Percentiles rank a stretch among this genome's conserved stretches.
Conservation (phyloP, 2,113 vertebrate genomes). For the Lophura nycthemera region DNA sequence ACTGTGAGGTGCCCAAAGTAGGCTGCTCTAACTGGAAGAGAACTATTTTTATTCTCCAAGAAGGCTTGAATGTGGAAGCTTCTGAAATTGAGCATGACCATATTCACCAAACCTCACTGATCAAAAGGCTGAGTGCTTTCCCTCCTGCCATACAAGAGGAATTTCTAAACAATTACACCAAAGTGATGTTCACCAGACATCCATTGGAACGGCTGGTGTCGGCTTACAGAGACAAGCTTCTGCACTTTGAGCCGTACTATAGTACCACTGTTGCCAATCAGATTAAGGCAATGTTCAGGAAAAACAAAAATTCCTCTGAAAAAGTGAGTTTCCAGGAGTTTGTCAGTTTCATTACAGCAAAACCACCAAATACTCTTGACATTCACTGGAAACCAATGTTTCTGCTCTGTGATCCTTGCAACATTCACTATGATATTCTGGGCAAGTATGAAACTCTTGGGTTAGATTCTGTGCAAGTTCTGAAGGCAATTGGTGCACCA, state of each 20-base stretch:
- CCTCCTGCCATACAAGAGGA: neutral
- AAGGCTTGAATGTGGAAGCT: neutral
- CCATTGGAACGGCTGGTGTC: constrained; percentile 75
- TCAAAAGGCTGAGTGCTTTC: constrained; percentile 57
- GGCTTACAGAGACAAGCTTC: constrained; percentile 75
- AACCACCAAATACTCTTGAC: neutral
- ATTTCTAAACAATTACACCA: constrained; percentile 65
- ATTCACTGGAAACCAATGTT: constrained; percentile 74
- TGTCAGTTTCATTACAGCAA: constrained; percentile 34
- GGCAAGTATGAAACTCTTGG: constrained; percentile 67
- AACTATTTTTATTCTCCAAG: constrained; percentile 65
- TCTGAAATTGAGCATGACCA: constrained; percentile 31
- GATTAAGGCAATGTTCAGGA: constrained; percentile 62
- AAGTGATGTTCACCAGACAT: constrained; percentile 74
- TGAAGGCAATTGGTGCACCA: constrained; percentile 53
- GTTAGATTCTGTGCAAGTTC: constrained; percentile 58
- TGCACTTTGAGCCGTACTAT: constrained; percentile 59
- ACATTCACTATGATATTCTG: constrained; percentile 61
- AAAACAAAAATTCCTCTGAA: constrained; percentile 1
- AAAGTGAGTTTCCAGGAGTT: constrained; percentile 72
- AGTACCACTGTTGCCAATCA: constrained; percentile 28
- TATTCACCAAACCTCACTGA: constrained; percentile 25
- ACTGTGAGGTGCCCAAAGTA: constrained; percentile 77
- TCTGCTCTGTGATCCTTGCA: constrained; percentile 72
- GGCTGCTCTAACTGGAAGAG: constrained; percentile 77